Conservation (phyloP, 2,888 invertebrate species). For the Temnothorax rugatulus region DNA sequence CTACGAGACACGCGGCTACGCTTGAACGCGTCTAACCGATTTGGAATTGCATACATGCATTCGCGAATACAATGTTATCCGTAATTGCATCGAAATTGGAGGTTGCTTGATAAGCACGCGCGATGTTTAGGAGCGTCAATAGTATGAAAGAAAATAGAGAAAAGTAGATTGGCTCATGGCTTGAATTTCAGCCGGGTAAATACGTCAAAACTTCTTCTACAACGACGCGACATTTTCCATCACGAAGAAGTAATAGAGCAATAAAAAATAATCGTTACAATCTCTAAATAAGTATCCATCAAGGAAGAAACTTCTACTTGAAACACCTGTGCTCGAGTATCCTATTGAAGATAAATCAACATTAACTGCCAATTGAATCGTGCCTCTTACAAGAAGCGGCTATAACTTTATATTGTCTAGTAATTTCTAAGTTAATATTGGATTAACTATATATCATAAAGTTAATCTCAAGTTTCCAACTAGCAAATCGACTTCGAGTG, state of each 20-base stretch:
- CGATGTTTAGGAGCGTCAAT: neutral
- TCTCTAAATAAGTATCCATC: slow-evolving; percentile 38
- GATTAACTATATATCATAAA: slow-evolving; percentile 23
- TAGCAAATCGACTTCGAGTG: neutral
- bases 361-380: slow-evolving; percentile 39
- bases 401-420: slow-evolving; percentile 34
- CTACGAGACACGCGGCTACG: slow-evolving; percentile 21
- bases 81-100: slow-evolving; percentile 10
- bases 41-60: neutral
- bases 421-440: slow-evolving; percentile 26
- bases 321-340: slow-evolving; percentile 31
- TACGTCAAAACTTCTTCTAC: neutral
- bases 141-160: slow-evolving; percentile 4
- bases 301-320: slow-evolving; percentile 23
- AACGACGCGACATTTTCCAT: neutral
- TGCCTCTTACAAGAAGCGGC: neutral
- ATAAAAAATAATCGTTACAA: slow-evolving; percentile 34
- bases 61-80: neutral
- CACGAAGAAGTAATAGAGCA: neutral
- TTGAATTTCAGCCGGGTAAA: slow-evolving; percentile 6
- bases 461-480: slow-evolving; percentile 19
- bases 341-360: slow-evolving; percentile 26
- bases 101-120: neutral
- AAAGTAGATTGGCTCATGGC: neutral
- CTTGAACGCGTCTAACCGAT: slow-evolving; percentile 3